These are phyloP conservation scores for Cremastinae sp. DNA, from an alignment of 2,888 invertebrate species.

Conservation along the genomic window DNA sequence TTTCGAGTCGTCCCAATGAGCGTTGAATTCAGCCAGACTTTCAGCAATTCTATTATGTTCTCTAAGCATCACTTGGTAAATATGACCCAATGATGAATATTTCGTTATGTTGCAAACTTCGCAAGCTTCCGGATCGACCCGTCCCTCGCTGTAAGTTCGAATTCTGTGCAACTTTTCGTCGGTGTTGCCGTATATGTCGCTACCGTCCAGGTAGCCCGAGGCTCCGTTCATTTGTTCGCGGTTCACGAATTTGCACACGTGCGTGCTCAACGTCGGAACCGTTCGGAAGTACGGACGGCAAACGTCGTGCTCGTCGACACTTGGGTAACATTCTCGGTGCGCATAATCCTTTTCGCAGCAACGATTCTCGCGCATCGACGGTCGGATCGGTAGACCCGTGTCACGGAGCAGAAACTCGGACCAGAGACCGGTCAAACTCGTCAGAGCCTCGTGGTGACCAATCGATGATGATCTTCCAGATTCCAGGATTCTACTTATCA, in stretches of 20 bases:
- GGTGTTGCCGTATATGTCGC: constrained; percentile 90
- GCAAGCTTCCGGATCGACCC: constrained; percentile 86
- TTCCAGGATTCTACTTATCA: constrained; percentile 83
- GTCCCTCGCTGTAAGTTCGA: constrained; percentile 87
- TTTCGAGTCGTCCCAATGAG: constrained; percentile 90
- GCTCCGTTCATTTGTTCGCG: constrained; percentile 93
- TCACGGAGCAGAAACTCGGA: constrained; percentile 89
- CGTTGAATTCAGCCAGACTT: constrained; percentile 86
- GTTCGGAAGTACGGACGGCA: constrained; percentile 87
- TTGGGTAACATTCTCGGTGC: constrained; percentile 83
- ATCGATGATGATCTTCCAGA: constrained; percentile 82
- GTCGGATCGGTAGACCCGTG: constrained; percentile 85
- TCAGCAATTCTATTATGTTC: constrained; percentile 92
- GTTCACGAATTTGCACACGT: constrained; percentile 81
- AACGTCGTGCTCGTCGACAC: constrained; percentile 70
- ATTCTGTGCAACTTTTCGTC: constrained; percentile 86
- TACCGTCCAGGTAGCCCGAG: constrained; percentile 91
- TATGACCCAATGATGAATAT: constrained; percentile 83
- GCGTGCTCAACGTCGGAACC: constrained; percentile 81
- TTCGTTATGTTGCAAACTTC: constrained; percentile 83
- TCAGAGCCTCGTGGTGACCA: constrained; percentile 88
- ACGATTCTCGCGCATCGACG: constrained; percentile 73
- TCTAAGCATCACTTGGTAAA: constrained; percentile 87
- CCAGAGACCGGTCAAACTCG: constrained; percentile 90
- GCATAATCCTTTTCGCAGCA: constrained; percentile 72